Percentiles rank a stretch among this genome's conserved stretches.
Evolutionary conservation across 2,113 vertebrate genomes (phyloP).

Genomic region (Alces alces): DNA sequence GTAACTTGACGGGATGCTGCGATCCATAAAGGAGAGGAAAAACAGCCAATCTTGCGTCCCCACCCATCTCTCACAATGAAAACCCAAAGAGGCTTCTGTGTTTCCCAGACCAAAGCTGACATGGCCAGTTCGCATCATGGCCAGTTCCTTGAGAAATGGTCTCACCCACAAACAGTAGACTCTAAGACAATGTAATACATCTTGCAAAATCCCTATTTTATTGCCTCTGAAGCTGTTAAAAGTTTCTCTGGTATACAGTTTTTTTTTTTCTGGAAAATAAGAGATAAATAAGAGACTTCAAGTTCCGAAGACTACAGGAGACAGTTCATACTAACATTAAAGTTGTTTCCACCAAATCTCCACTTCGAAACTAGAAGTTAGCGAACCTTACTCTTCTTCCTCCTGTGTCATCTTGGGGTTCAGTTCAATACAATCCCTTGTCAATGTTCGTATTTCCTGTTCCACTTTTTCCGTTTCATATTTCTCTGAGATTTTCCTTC

Average conservation of each 20-base stretch:
- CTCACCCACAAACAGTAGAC: fast-evolving
- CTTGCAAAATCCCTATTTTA: neutral
- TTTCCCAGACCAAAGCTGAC: neutral
- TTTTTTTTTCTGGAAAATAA: neutral
- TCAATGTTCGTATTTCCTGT: neutral
- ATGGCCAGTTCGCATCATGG: neutral
- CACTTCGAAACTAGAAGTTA: neutral
- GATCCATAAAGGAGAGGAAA: neutral
- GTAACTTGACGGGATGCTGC: fast-evolving
- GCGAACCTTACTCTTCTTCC: no score
- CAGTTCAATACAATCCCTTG: no score
- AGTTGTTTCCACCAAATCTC: neutral
- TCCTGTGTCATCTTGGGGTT: neutral
- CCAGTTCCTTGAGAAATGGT: neutral
- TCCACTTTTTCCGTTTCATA: neutral
- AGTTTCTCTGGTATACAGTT: neutral
- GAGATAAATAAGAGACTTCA: neutral
- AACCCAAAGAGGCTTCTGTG: neutral
- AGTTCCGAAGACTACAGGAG: neutral
- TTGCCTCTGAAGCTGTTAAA: neutral
- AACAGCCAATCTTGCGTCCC: neutral
- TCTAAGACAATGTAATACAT: neutral
- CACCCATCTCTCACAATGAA: neutral
- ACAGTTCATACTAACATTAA: neutral
- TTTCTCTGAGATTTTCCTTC: neutral